Conservation (phyloP, 2,888 invertebrate genomes). For the Odiellus spinosus region DNA sequence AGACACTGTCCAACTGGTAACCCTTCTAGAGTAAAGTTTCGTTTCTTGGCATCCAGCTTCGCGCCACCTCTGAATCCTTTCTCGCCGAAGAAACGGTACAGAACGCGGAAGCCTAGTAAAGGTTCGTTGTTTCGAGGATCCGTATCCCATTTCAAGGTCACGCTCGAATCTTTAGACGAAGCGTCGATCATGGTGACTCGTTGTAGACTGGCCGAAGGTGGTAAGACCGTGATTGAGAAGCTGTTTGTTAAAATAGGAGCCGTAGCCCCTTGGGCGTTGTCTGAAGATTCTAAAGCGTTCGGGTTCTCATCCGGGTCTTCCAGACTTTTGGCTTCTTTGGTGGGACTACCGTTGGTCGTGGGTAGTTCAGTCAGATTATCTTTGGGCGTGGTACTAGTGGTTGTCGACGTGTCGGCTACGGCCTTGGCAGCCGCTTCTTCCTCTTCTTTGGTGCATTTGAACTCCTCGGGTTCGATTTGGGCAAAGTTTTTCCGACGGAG, state of each 20-base stretch:
- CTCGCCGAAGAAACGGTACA: conserved; percentile 75
- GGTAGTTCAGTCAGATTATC: not conserved
- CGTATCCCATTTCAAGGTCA: conserved; percentile 72
- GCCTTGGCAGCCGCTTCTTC: conserved; percentile 2
- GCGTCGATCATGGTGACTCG: conserved; percentile 11
- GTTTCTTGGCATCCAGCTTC: conserved; percentile 68
- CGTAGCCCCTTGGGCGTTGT: not conserved
- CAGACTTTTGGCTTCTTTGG: conserved; percentile 8
- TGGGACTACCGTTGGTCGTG: conserved; percentile 1
- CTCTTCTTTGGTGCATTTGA: conserved; percentile 14
- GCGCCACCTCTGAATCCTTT: conserved; percentile 79
- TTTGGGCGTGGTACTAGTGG: conserved; percentile 3
- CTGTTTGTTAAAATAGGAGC: not conserved
- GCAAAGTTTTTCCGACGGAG: conserved; percentile 71
- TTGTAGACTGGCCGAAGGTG: not conserved
- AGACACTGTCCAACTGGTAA: conserved; percentile 83
- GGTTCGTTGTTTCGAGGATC: conserved; percentile 35
- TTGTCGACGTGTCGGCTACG: conserved; percentile 21
- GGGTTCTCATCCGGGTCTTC: conserved; percentile 3
- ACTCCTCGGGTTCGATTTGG: conserved; percentile 58
- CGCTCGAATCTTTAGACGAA: conserved; percentile 47
- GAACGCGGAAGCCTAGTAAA: conserved; percentile 73
- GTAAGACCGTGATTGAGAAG: not conserved
- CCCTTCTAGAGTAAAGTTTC: conserved; percentile 83
- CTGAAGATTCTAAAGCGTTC: not conserved